These are phyloP conservation scores for Elgaria multicarinata DNA, from an alignment of 2,113 vertebrate species.

Conservation along the genomic window DNA sequence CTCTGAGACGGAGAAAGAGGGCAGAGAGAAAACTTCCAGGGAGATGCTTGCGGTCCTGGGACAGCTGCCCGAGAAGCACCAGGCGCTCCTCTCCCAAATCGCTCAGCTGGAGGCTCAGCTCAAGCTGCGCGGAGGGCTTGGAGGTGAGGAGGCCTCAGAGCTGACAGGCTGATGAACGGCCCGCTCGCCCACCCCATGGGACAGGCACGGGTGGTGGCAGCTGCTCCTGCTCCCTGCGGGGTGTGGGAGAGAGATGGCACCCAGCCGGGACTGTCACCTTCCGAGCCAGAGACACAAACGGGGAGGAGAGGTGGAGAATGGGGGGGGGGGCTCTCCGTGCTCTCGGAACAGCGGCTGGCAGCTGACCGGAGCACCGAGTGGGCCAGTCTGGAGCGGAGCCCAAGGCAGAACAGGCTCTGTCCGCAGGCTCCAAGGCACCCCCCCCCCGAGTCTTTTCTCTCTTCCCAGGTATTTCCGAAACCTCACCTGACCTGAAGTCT, in stretches of 20 bases:
- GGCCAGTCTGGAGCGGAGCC: neutral
- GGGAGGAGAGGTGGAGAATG: neutral
- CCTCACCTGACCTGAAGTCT: neutral
- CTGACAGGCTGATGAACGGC: too few relatives aligned
- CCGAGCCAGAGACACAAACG: neutral
- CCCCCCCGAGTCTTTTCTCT: too few relatives aligned
- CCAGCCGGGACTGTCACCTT: neutral
- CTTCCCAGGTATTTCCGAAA: neutral
- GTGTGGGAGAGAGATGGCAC: too few relatives aligned
- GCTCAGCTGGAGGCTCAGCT: neutral
- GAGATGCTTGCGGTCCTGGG: neutral
- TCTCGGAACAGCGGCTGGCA: neutral
- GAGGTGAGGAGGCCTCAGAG: neutral
- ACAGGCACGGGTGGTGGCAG: too few relatives aligned
- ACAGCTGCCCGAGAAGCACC: neutral
- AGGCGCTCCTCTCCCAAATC: neutral
- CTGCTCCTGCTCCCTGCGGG: neutral
- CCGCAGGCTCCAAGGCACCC: too few relatives aligned
- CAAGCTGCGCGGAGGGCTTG: neutral
- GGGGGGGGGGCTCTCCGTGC: neutral
- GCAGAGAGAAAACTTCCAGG: neutral
- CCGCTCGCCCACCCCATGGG: too few relatives aligned
- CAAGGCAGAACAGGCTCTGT: neutral
- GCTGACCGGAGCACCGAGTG: neutral
- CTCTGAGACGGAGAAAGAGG: neutral